These are phyloP conservation scores for Aythya baeri DNA, from an alignment of 2,113 vertebrate genomes.

Conservation along the genomic window DNA sequence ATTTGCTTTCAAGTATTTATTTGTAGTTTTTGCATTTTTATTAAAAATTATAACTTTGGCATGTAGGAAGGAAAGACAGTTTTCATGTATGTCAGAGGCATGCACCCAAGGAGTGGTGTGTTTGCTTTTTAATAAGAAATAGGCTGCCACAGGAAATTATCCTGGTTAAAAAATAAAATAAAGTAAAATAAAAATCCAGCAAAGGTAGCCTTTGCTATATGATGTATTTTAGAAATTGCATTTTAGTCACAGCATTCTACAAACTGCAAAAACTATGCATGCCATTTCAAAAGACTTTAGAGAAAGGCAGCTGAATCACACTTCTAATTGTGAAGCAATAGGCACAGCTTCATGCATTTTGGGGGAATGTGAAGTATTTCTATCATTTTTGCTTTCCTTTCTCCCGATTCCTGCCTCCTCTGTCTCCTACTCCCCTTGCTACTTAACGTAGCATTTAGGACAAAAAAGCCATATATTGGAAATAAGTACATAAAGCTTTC, in stretches of 20 bases:
- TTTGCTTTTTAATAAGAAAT: constrained; percentile 3
- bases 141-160: neutral
- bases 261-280: neutral
- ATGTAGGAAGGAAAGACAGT: neutral
- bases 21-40: neutral
- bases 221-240: neutral
- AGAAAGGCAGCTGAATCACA: neutral
- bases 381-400: neutral
- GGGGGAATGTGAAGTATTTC: constrained; percentile 22
- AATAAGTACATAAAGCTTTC: neutral
- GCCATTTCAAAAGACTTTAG: neutral
- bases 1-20: neutral
- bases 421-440: neutral
- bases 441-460: neutral
- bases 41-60: neutral
- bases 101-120: neutral
- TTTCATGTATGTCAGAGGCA: neutral
- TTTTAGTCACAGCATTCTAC: neutral
- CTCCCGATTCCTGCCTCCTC: neutral
- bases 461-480: neutral
- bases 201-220: neutral
- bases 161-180: neutral
- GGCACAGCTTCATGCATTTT: neutral
- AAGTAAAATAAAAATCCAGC: neutral
- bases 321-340: constrained; percentile 14